Evolutionary conservation across 2,113 vertebrate species (phyloP).

Genomic region (Stomatorhinus ivindoensis): DNA sequence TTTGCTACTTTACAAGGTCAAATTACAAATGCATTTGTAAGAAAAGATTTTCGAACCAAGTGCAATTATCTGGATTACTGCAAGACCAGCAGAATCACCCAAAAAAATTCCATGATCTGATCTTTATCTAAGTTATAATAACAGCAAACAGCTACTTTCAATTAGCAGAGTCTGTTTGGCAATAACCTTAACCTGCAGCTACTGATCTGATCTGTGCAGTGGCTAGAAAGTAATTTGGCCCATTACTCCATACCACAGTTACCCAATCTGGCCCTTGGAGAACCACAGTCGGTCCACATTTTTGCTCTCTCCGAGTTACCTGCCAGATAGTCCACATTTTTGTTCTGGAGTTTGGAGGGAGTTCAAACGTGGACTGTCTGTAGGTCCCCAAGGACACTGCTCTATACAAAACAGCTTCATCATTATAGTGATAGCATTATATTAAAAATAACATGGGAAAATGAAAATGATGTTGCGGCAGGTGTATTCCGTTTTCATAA

Average conservation of each 20-base stretch:
- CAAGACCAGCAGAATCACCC: background rate
- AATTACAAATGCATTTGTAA: background rate
- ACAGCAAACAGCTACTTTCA: background rate
- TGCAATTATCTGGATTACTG: background rate
- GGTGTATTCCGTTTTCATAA: background rate
- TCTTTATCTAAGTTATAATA: background rate
- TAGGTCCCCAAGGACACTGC: background rate
- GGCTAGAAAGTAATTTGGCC: background rate
- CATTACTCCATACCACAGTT: background rate
- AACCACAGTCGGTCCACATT: background rate
- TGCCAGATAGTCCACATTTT: background rate
- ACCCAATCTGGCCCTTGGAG: background rate
- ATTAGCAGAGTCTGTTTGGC: background rate
- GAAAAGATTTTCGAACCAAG: background rate
- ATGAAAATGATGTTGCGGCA: background rate
- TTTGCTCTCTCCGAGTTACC: background rate
- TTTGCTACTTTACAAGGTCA: background rate
- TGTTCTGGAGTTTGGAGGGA: background rate
- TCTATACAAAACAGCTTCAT: background rate
- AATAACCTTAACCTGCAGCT: background rate
- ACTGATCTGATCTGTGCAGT: background rate
- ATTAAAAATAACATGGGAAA: background rate
- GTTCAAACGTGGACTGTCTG: background rate
- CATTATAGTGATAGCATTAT: background rate
- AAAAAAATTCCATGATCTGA: background rate